Evolutionary conservation across 2,797 vertebrate species (phyloP).

Genomic region (Microctenopoma lineatum): DNA sequence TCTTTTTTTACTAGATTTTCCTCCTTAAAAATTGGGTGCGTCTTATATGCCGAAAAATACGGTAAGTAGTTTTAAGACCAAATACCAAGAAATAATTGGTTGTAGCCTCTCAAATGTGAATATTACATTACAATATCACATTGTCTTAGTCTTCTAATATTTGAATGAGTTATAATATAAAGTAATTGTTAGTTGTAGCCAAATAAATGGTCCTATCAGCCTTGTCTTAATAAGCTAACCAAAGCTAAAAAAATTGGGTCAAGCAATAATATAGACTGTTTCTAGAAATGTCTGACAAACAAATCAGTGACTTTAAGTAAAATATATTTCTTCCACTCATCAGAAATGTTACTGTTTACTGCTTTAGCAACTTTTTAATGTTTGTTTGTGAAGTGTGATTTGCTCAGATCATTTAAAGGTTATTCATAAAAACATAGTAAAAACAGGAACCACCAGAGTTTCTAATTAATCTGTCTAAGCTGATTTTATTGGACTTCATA

Average conservation of each 20-base stretch:
- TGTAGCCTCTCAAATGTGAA: not conserved
- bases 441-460: conserved; percentile 23
- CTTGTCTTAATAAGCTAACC: no score
- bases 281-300: not conserved
- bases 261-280: no score
- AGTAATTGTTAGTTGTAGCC: no score
- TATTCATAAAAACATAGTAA: conserved; percentile 16
- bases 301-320: not conserved
- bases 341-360: not conserved
- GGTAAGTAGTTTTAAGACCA: no score
- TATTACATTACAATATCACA: not conserved
- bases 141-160: not conserved
- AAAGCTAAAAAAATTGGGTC: no score
- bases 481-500: conserved; percentile 21
- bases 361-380: conserved; percentile 1
- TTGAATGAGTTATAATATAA: no score
- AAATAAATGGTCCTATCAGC: no score
- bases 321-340: not conserved
- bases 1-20: no score
- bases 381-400: conserved; percentile 30
- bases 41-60: no score
- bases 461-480: conserved; percentile 13
- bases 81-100: not conserved
- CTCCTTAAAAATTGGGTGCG: no score
- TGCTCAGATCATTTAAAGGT: conserved; percentile 5